Percentiles rank a stretch among this genome's conserved stretches.
Evolutionary conservation across 2,888 invertebrate species (phyloP).

Genomic region (Harpalus rubripes): DNA sequence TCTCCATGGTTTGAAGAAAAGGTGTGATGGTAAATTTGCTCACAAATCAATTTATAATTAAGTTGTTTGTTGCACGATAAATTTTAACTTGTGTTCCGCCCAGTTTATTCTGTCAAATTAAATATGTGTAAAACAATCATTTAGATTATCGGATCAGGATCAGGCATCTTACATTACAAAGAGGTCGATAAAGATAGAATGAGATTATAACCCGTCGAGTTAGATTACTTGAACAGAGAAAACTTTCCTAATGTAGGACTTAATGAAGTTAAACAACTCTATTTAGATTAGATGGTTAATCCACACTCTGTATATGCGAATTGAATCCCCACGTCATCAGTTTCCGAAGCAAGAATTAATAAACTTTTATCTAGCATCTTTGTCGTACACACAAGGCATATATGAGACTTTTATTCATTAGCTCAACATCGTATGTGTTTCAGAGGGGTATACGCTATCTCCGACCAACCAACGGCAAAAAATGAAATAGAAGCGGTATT

Average conservation of each 20-base stretch:
- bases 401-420: too few relatives aligned
- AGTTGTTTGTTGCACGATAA: conserved; percentile 7
- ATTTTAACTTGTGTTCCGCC: conserved; percentile 9
- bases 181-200: background rate
- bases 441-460: too few relatives aligned
- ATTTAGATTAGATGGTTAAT: too few relatives aligned
- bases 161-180: conserved; percentile 1
- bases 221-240: background rate
- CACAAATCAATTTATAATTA: conserved; percentile 5
- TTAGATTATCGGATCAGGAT: background rate
- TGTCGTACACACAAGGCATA: too few relatives aligned
- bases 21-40: background rate
- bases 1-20: background rate
- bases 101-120: conserved; percentile 18
- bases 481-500: too few relatives aligned
- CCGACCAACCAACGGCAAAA: too few relatives aligned
- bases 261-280: background rate
- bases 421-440: too few relatives aligned
- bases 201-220: background rate
- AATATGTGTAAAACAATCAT: conserved; percentile 12
- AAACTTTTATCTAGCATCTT: too few relatives aligned
- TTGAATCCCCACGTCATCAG: too few relatives aligned
- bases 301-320: too few relatives aligned
- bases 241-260: background rate
- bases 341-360: too few relatives aligned